Percentiles rank a stretch among this genome's conserved stretches.
phyloP scores from a whole-genome alignment of 2,888 invertebrate species.

The Ethmia dodecea region DNA sequence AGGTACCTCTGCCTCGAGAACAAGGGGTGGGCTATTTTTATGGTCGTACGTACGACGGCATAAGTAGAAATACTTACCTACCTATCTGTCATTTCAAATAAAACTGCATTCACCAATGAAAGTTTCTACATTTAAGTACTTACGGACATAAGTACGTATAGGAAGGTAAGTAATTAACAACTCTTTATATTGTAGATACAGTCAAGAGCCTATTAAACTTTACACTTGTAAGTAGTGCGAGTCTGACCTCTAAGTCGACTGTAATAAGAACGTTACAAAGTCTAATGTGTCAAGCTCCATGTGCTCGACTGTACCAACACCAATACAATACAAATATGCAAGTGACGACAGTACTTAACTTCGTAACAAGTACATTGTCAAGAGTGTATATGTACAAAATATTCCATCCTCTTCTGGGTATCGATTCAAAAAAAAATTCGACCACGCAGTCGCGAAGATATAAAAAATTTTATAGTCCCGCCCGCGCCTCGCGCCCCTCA shows the following conservation, averaged over 20 bases:
- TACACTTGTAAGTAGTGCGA: too few relatives aligned
- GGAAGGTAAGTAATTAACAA: neutral
- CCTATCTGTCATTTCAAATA: too few relatives aligned
- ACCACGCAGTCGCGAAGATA: constrained; percentile 43
- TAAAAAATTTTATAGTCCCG: constrained; percentile 53
- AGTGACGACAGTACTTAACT: too few relatives aligned
- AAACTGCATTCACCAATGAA: too few relatives aligned
- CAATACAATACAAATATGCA: too few relatives aligned
- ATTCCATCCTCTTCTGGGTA: constrained; percentile 1
- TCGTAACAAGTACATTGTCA: neutral
- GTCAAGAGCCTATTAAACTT: too few relatives aligned
- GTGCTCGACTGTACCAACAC: neutral
- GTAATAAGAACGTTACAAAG: too few relatives aligned
- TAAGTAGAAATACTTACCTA: too few relatives aligned
- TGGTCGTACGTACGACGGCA: too few relatives aligned
- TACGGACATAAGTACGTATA: neutral
- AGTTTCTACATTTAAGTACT: neutral
- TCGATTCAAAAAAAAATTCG: constrained; percentile 36
- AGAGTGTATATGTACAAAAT: neutral
- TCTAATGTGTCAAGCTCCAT: neutral
- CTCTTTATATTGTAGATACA: neutral
- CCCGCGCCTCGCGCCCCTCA: constrained; percentile 27
- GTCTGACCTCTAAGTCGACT: too few relatives aligned
- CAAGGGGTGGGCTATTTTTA: too few relatives aligned
- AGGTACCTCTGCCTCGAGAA: too few relatives aligned